These are phyloP conservation scores for Cosmia trapezina DNA, from an alignment of 2,888 invertebrate species.

Conservation along the genomic window DNA sequence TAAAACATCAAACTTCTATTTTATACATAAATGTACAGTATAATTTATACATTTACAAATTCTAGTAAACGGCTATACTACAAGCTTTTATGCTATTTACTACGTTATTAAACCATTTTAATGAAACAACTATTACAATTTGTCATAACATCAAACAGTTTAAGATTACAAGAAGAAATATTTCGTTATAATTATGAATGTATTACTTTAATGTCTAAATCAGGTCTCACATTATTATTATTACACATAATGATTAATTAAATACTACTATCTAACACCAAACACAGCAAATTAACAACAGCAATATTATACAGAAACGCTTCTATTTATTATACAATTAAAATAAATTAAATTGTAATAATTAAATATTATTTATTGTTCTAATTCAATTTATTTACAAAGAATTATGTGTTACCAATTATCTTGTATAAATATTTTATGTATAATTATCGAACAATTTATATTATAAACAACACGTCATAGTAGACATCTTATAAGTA, in stretches of 20 bases:
- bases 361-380: slow-evolving; percentile 61
- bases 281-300: slow-evolving; percentile 85
- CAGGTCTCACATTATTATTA: slow-evolving; percentile 78
- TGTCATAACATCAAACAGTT: slow-evolving; percentile 66
- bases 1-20: slow-evolving; percentile 77
- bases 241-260: slow-evolving; percentile 61
- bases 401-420: slow-evolving; percentile 64
- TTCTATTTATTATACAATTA: slow-evolving; percentile 53
- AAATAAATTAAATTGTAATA: slow-evolving; percentile 52
- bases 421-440: slow-evolving; percentile 73
- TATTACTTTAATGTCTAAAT: slow-evolving; percentile 73
- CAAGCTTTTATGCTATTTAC: slow-evolving; percentile 64
- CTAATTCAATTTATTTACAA: slow-evolving; percentile 67
- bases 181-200: slow-evolving; percentile 55
- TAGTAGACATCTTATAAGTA: slow-evolving; percentile 51
- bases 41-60: slow-evolving; percentile 68
- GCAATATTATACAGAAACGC: slow-evolving; percentile 83
- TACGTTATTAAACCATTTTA: slow-evolving; percentile 57
- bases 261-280: slow-evolving; percentile 82
- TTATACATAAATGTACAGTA: slow-evolving; percentile 72
- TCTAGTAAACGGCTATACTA: slow-evolving; percentile 73
- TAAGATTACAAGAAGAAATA: slow-evolving; percentile 61
- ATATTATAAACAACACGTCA: slow-evolving; percentile 68
- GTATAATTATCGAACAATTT: slow-evolving; percentile 68
- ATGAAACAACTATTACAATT: slow-evolving; percentile 58